Evolutionary conservation across 2,113 vertebrate genomes (phyloP).

Genomic region (Opisthocomus hoazin): DNA sequence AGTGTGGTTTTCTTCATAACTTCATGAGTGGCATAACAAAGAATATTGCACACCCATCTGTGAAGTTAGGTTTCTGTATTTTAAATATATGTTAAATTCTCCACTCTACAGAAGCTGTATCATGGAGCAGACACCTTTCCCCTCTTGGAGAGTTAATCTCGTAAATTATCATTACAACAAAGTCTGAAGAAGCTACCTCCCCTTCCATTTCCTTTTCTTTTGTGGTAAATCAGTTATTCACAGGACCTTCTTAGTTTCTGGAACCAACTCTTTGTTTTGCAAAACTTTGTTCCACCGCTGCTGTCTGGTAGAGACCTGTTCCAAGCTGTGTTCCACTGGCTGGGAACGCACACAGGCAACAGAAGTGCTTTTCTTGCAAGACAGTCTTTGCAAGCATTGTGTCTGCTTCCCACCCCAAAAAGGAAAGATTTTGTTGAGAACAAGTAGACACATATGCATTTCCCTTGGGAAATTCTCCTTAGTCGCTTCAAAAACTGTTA

Average conservation of each 20-base stretch:
- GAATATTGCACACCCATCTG: not conserved
- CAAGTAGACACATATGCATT: not conserved
- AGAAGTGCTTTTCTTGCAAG: constrained; percentile 36
- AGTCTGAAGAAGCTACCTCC: not conserved
- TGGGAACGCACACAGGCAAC: constrained; percentile 14
- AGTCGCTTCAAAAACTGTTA: not conserved
- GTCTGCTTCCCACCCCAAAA: not conserved
- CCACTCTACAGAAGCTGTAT: not conserved
- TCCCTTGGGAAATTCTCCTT: not conserved
- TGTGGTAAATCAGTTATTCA: not conserved
- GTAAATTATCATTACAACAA: not conserved
- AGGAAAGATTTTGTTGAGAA: not conserved
- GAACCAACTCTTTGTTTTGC: constrained; percentile 35
- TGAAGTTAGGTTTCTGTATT: not conserved
- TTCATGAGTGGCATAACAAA: not conserved
- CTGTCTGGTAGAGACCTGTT: constrained; percentile 37
- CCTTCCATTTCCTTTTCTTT: constrained; percentile 1
- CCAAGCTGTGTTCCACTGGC: not conserved
- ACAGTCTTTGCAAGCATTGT: not conserved
- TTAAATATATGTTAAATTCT: not conserved
- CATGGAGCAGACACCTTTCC: not conserved
- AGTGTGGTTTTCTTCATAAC: not conserved
- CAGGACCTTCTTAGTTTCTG: not conserved
- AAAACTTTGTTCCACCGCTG: not conserved
- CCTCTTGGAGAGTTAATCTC: not conserved